Conservation (phyloP, 64 coral and sea anemone genomes). For the Dendrophyllia cribrosa region DNA sequence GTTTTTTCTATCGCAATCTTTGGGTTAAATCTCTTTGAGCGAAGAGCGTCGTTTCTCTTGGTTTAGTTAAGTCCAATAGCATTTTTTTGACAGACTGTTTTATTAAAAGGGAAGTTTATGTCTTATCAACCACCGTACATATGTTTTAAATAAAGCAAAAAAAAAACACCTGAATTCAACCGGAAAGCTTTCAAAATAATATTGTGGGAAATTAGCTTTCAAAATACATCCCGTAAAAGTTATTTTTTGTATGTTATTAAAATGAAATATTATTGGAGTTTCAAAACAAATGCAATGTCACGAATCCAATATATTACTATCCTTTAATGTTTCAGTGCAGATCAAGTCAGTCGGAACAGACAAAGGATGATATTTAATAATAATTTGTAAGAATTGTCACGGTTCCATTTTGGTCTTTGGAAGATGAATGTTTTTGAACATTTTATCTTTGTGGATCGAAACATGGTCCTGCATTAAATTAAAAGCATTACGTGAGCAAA, state of each 20-base stretch:
- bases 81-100: constrained; percentile 40
- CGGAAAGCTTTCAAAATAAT: constrained; percentile 43
- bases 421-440: too few species aligned
- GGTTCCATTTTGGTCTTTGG: too few species aligned
- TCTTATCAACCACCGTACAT: neutral
- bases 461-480: too few species aligned
- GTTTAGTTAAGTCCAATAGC: constrained; percentile 1
- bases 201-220: constrained; percentile 44
- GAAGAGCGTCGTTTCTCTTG: neutral
- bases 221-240: constrained; percentile 3
- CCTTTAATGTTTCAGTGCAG: too few species aligned
- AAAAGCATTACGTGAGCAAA: too few species aligned
- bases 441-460: too few species aligned
- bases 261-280: neutral
- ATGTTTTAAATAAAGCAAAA: constrained; percentile 14
- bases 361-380: too few species aligned
- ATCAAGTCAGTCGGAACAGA: too few species aligned
- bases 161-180: constrained; percentile 23
- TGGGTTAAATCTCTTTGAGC: neutral
- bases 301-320: too few species aligned
- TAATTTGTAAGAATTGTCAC: too few species aligned
- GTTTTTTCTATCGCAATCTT: neutral
- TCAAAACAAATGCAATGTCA: neutral
- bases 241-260: neutral
- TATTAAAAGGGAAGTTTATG: constrained; percentile 18